Evolutionary conservation across 2,888 invertebrate species (phyloP), one percentile per base, ranked within the genome.

Genomic region (Eupeodes luniger): DNA sequence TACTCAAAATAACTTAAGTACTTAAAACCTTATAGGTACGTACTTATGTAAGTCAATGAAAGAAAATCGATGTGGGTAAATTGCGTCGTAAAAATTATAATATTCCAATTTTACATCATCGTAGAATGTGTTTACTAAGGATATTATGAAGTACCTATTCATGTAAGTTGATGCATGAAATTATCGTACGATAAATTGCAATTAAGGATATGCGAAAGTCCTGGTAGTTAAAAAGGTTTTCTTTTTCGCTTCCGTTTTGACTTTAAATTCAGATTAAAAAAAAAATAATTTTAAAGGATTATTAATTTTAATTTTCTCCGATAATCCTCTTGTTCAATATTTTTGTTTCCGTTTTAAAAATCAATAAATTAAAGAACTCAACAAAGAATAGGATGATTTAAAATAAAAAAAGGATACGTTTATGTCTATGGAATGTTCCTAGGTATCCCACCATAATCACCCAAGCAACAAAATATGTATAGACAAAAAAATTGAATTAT

Each of bases 41-140:
- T 5, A 40, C 40, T 40, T 40, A 40, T 40, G 40, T 49, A 36
- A 12, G 16, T 11, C n/a, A 11, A 6, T 27, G 27, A 10, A 16
- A 10, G 11, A 62, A 62, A 62, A 62, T 62, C 62, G 44, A 62
- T 62, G 5, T 19, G 5, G 40, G 2, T 44, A 19, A 62, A 62
- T 44, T 62, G 62, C 62, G 62, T 44, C 11, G 40, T 44, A 40
- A 62, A 19, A 40, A 61, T 57, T 14, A 40, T 40, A 44, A 36
- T 62, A 40, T 44, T 44, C 62, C 4, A 5, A 59, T 36, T 36
- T 59, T 34, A 0, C 6, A 14, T 14, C 34, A 59, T 59, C 14
- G 14, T 5, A 59, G 34, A 59, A 59, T 59, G 36, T 59, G 34
- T 36, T 59, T 59, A 14, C 59, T 59, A n/a, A 59, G 34, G 34